Evolutionary conservation across 2,888 invertebrate species (phyloP), one percentile per base, ranked within the genome.

Genomic region (Drosophila setosimentum): DNA sequence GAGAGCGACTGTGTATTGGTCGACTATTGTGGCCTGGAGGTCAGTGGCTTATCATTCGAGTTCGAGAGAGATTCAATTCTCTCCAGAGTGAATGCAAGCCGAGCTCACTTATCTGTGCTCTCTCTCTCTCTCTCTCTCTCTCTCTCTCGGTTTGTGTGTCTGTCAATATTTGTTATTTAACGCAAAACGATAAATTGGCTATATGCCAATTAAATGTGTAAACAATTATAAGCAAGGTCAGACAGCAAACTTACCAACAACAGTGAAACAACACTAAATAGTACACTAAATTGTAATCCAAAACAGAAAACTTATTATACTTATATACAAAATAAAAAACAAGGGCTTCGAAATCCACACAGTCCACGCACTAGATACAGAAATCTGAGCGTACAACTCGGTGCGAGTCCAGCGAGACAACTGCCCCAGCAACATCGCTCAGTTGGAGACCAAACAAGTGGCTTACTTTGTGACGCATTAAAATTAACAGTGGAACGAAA

Each of bases 41-140:
- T 85, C 85, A 85, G 80, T 87, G 89, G 87, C 85, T 85, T 85
- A 85, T 85, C 85, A 67, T 60, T 60, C 67, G 55, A 73, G 80
- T n/a, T 35, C 24, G 27, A 37, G 55, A 76, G 53, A 55, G 59
- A 68, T 13, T 4, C 29, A 50, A n/a, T 50, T n/a, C 27, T 21
- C 50, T 53, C 68, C 67, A 59, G 54, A 49, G n/a, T 5, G 2
- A 21, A 42, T 13, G 21, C 11, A 42, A 68, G 48, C 53, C 30
- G 27, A 42, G 50, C 62, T 58, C 18, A 21, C 16, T 30, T 3
- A 49, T 49, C 16, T 13, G 11, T 35, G 29, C 13, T 32, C 49
- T n/a, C 48, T n/a, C 33, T 45, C 40, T n/a, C 42, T 32, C 42
- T 42, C 27, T 16, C 48, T 11, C n/a, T 29, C 11, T 24, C 27